Evolutionary conservation across 2,797 vertebrate genomes (phyloP).

Genomic region (Cyprinodon diabolis): DNA sequence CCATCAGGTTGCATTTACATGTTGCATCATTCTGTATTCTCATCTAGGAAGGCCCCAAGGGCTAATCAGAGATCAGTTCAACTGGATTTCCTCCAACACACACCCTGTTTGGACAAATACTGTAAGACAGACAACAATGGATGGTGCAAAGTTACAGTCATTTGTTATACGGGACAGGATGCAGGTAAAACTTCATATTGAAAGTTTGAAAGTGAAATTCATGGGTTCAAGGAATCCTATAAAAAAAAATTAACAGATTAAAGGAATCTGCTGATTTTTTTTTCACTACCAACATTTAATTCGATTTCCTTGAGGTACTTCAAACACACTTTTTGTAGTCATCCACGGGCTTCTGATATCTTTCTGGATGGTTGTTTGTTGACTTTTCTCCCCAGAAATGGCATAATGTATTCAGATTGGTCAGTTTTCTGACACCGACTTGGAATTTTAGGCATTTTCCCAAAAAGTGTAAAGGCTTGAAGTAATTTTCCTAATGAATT

Average conservation of each 20-base stretch:
- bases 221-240: neutral
- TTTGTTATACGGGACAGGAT: slow-evolving; percentile 7
- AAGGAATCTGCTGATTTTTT: neutral
- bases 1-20: slow-evolving; percentile 63
- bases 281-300: neutral
- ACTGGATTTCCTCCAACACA: slow-evolving; percentile 36
- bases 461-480: neutral
- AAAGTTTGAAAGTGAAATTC: neutral
- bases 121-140: slow-evolving; percentile 35
- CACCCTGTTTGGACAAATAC: slow-evolving; percentile 42
- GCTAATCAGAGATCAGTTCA: slow-evolving; percentile 63
- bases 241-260: neutral
- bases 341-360: neutral
- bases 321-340: neutral
- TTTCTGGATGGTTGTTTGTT: neutral
- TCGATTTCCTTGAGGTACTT: neutral
- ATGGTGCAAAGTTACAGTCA: slow-evolving; percentile 25
- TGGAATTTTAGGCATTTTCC: neutral
- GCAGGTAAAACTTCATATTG: neutral
- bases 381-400: neutral
- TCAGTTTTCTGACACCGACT: neutral
- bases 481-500: neutral
- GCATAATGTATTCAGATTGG: neutral
- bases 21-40: slow-evolving; percentile 71
- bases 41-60: slow-evolving; percentile 42